Percentiles rank a stretch among this genome's conserved stretches.
Evolutionary conservation across 2,888 invertebrate species (phyloP).

Genomic region (Nesidiocoris tenuis): DNA sequence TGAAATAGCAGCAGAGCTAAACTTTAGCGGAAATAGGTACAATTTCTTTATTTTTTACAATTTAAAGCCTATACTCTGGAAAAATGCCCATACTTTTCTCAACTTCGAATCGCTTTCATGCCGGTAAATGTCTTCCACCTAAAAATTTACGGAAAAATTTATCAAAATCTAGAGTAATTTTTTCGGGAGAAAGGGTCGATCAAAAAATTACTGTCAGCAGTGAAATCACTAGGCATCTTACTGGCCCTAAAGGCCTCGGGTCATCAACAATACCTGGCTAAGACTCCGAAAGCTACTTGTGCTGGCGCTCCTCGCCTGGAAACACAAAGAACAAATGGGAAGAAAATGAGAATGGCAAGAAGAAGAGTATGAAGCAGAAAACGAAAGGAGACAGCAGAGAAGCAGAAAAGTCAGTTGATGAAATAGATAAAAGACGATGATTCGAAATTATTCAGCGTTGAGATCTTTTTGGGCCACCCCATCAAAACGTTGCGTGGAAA

Average conservation of each 20-base stretch:
- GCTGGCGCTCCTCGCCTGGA: constrained; percentile 84
- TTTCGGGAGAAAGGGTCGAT: not conserved
- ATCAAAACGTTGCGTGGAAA: too few species aligned
- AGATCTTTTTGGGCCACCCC: too few species aligned
- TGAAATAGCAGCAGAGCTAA: too few species aligned
- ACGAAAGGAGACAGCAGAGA: not conserved
- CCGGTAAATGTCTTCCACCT: not conserved
- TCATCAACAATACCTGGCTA: constrained; percentile 68
- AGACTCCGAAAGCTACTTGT: constrained; percentile 88
- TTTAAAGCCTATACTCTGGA: too few species aligned
- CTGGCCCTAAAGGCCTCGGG: constrained; percentile 22
- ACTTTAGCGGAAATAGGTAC: too few species aligned
- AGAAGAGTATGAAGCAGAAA: constrained; percentile 23
- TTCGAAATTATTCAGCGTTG: too few species aligned
- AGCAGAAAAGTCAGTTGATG: not conserved
- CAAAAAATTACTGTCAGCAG: not conserved
- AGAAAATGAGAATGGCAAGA: constrained; percentile 22
- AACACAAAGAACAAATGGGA: constrained; percentile 54
- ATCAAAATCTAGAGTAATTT: too few species aligned
- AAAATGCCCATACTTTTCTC: not conserved
- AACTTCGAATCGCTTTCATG: not conserved
- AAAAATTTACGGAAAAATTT: not conserved
- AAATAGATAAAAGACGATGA: not conserved
- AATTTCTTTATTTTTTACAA: too few species aligned
- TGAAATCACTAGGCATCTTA: constrained; percentile 11